Conservation (phyloP, 2,888 invertebrate genomes). For the Cataglyphis livida region DNA sequence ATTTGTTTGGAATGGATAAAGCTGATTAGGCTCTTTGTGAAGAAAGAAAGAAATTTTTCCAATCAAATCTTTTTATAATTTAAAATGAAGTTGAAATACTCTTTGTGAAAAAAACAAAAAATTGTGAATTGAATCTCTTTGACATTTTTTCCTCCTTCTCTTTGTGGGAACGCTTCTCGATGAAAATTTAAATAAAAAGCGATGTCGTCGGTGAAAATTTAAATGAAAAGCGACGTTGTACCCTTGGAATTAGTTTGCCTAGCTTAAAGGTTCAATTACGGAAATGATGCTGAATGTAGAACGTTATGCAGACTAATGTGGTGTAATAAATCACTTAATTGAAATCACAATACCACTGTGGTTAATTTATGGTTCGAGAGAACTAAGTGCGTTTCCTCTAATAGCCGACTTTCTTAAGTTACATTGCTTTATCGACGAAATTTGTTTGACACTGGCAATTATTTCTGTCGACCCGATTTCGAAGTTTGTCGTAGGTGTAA, state of each 20-base stretch:
- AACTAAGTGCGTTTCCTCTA: slow-evolving; percentile 16
- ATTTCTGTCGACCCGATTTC: slow-evolving; percentile 37
- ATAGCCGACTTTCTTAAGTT: slow-evolving; percentile 44
- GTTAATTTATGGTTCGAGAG: slow-evolving; percentile 23
- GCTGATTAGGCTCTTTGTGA: background rate
- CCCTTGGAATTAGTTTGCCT: slow-evolving; percentile 28
- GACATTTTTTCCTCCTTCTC: background rate
- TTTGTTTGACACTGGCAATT: slow-evolving; percentile 42
- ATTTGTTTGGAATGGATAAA: background rate
- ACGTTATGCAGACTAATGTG: slow-evolving; percentile 31
- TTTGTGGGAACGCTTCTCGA: background rate
- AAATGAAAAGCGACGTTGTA: slow-evolving; percentile 17
- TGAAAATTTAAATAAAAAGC: slow-evolving; percentile 16
- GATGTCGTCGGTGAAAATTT: slow-evolving; percentile 31
- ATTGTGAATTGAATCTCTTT: slow-evolving; percentile 15
- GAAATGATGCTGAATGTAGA: slow-evolving; percentile 7
- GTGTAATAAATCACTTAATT: slow-evolving; percentile 43
- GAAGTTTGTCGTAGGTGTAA: slow-evolving; percentile 18
- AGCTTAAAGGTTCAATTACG: slow-evolving; percentile 11
- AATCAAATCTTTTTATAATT: slow-evolving; percentile 11
- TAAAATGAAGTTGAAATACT: background rate
- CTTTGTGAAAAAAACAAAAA: background rate
- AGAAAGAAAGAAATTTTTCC: background rate
- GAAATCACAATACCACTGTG: slow-evolving; percentile 37
- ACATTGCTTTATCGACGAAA: slow-evolving; percentile 20